Evolutionary conservation across 2,888 invertebrate species (phyloP), one percentile per base, ranked within the genome.

Genomic region (Saturnia japonica): DNA sequence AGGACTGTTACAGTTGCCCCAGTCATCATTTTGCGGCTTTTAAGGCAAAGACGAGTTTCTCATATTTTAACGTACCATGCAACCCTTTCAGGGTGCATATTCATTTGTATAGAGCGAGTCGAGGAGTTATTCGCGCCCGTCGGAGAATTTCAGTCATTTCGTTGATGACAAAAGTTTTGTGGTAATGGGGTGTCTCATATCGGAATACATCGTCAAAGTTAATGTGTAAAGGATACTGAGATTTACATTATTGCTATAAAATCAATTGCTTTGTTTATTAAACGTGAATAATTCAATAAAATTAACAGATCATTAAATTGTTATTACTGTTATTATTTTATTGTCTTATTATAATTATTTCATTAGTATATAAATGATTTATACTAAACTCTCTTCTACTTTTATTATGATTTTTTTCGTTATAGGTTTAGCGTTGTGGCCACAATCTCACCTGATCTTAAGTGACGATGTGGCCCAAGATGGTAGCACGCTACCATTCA

Each of bases 11-110:
- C 82, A 80, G 77, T 82, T 82, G 84, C 80, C 83, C 85, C 83
- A 87, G 86, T 88, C 89, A 88, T 88, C 89, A 85, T 86, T 85
- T 85, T 84, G 86, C 72, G 88, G 88, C 84, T 85, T 88, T 86
- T 79, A 80, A 78, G 77, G 73, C 73, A 72, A 80, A 81, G 77
- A 77, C 74, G 72, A 80, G 78, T 80, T 77, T 77, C 81, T 83
- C 84, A 85, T 85, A 86, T 85, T 86, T 85, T 73, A 73, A 71
- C 76, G 75, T 69, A 73, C 75, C 77, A 76, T 81, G 80, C 85
- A 85, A 82, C 87, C 86, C 86, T 82, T 82, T 73, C 74, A 78
- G 80, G 78, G 75, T 85, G 85, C 85, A 87, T 85, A 85, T 84
- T 85, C 84, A 86, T 85, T 83, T 81, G 77, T 77, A 76, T 74